Evolutionary conservation across 2,888 invertebrate species (phyloP).

Genomic region (Tipula vernalis): DNA sequence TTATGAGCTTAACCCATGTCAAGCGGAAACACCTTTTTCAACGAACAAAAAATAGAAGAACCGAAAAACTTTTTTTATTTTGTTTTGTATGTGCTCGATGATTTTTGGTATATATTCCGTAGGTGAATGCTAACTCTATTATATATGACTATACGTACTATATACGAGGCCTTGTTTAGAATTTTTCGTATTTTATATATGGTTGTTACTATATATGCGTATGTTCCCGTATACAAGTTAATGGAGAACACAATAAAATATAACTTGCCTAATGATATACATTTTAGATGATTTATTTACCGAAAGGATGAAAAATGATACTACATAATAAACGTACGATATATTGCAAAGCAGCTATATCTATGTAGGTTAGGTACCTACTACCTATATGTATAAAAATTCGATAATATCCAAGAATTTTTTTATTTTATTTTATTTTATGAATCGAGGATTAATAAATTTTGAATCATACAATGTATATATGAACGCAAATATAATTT

Average conservation of each 20-base stretch:
- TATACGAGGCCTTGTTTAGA: neutral
- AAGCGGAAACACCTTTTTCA: neutral
- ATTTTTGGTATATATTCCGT: neutral
- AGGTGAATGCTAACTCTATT: neutral
- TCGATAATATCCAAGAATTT: neutral
- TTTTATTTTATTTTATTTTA: neutral
- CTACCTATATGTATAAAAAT: neutral
- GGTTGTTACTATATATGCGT: neutral
- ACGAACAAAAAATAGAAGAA: neutral
- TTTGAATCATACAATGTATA: neutral
- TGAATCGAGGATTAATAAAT: neutral
- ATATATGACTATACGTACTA: neutral
- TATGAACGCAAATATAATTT: neutral
- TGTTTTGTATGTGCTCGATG: neutral
- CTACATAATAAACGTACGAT: neutral
- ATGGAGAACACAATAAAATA: neutral
- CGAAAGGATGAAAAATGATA: neutral
- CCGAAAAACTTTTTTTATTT: neutral
- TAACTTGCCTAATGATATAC: neutral
- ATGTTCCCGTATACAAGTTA: neutral
- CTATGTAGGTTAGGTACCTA: neutral
- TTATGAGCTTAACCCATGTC: conserved; percentile 4
- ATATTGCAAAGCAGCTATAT: neutral
- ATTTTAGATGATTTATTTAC: neutral
- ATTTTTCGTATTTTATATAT: neutral